Conservation (phyloP, 2,113 vertebrate species). For the Phodopus roborovskii region DNA sequence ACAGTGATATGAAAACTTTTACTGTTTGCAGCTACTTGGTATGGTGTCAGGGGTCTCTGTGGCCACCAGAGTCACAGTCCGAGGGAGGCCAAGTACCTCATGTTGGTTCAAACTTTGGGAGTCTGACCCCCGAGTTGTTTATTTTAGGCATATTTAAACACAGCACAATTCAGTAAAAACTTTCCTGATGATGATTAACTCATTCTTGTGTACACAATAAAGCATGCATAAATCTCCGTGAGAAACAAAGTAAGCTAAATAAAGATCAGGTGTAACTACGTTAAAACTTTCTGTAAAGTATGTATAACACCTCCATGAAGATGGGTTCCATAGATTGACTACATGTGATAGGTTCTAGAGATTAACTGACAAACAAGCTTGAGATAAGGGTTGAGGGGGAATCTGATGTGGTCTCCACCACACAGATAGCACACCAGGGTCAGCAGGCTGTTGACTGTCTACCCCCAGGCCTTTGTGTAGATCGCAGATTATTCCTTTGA, state of each 20-base stretch:
- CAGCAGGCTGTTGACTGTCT: background rate
- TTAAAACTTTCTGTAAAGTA: background rate
- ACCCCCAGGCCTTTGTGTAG: background rate
- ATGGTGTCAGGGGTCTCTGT: background rate
- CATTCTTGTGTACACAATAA: background rate
- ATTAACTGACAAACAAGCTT: background rate
- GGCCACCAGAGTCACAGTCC: background rate
- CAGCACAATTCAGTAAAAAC: background rate
- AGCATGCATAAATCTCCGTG: background rate
- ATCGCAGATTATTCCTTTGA: background rate
- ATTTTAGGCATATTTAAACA: background rate
- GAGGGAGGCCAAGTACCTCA: background rate
- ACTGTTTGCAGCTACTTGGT: constrained; percentile 48
- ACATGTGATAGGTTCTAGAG: background rate
- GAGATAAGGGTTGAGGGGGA: background rate
- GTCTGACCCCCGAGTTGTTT: background rate
- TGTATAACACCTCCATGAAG: background rate
- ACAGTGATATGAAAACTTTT: constrained; percentile 26
- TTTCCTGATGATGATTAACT: background rate
- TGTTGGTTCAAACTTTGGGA: background rate
- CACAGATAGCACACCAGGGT: background rate
- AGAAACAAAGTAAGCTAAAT: background rate
- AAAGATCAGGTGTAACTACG: background rate
- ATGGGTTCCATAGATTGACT: too few relatives aligned
- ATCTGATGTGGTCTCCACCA: background rate